A percentile compares a stretch with the other conserved stretches of the same genome.
Conservation (phyloP, 2,113 vertebrate species). For the Halichoerus grypus region DNA sequence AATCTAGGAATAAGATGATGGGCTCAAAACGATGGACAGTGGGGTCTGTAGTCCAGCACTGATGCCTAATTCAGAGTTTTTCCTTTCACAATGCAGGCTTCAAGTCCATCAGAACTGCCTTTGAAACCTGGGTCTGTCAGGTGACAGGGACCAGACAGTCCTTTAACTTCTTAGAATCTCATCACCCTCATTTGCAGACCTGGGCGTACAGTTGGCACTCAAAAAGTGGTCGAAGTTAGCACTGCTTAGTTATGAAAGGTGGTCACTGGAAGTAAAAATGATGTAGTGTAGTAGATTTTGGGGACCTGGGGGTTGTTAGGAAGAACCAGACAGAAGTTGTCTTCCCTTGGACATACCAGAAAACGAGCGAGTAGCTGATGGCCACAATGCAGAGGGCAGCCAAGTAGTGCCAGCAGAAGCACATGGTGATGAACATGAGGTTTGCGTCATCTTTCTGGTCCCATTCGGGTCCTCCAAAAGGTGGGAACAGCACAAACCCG, state of each 20-base stretch:
- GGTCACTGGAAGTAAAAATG: neutral
- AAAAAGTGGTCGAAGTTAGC: neutral
- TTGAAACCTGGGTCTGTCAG: neutral
- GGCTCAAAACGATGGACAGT: neutral
- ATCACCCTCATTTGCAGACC: accelerated
- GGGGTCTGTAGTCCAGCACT: neutral
- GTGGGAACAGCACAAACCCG: conserved; percentile 94
- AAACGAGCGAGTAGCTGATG: conserved; percentile 85
- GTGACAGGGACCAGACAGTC: neutral
- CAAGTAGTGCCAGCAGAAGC: conserved; percentile 97
- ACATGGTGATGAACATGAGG: conserved; percentile 98
- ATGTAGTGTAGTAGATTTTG: neutral
- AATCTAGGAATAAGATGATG: neutral
- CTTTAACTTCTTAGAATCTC: neutral
- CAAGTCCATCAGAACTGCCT: neutral
- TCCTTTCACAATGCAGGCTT: neutral
- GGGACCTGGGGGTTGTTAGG: neutral
- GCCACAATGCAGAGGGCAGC: conserved; percentile 86
- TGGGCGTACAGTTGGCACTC: neutral
- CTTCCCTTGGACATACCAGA: conserved; percentile 87
- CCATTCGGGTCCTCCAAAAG: conserved; percentile 89
- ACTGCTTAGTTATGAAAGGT: neutral
- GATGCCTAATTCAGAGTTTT: neutral
- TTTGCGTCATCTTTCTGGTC: conserved; percentile 88
- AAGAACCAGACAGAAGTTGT: neutral